phyloP scores from a whole-genome alignment of 2,888 invertebrate species.

The Acanthococcus lagerstroemiae region DNA sequence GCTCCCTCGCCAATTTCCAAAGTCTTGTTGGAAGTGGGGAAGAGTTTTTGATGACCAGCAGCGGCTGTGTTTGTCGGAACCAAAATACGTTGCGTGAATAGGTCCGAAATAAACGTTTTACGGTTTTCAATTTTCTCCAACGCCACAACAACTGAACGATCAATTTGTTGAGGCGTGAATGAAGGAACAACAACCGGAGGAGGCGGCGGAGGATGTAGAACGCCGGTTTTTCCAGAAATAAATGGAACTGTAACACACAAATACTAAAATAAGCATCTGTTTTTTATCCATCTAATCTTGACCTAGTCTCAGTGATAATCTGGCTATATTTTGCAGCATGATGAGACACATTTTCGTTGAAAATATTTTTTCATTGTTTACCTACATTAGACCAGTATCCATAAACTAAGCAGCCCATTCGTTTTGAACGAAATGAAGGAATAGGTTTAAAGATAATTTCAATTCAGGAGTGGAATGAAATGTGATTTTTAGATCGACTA shows the following conservation, averaged over 20 bases:
- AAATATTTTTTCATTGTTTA: too few relatives aligned
- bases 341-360: too few relatives aligned
- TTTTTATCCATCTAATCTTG: too few relatives aligned
- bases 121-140: constrained; percentile 39
- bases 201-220: constrained; percentile 41
- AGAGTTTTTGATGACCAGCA: constrained; percentile 42
- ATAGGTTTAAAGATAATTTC: too few relatives aligned
- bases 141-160: constrained; percentile 39
- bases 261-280: too few relatives aligned
- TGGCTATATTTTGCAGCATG: too few relatives aligned
- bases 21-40: constrained; percentile 41
- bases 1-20: constrained; percentile 41
- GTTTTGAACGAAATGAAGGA: too few relatives aligned
- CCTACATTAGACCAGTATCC: too few relatives aligned
- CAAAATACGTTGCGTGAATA: constrained; percentile 38
- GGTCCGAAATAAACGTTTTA: constrained; percentile 37
- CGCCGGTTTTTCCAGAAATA: constrained; percentile 37
- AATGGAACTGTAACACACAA: constrained; percentile 11
- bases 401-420: too few relatives aligned
- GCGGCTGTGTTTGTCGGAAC: constrained; percentile 41
- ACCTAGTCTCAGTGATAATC: too few relatives aligned
- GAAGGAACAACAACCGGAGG: constrained; percentile 41
- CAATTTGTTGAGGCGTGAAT: constrained; percentile 40
- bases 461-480: too few relatives aligned
- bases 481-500: too few relatives aligned